Evolutionary conservation across 2,797 vertebrate species (phyloP), one percentile per base, ranked within the genome.

Genomic region (Eulemur albifrons): DNA sequence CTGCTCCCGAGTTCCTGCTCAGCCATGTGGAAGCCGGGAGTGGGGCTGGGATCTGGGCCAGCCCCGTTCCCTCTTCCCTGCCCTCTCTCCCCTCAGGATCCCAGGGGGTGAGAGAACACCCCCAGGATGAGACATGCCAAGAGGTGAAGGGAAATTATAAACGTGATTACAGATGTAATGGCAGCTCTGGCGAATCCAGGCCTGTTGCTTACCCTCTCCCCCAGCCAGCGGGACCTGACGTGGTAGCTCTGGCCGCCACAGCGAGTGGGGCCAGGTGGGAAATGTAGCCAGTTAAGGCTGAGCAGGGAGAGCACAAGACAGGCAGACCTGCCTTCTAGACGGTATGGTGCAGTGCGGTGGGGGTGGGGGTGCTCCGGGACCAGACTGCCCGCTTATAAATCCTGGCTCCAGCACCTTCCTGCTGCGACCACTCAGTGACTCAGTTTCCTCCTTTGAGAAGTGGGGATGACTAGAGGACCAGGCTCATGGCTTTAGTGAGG

Each of bases 1-100:
- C 97, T 94, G 23, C 40, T 97, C 97, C 2, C 0, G 25, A 97
- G 98, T 97, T 98, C 98, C 98, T 80, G 97, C n/a, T 18, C 95
- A 83, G 95, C 97, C 97, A 83, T 81, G 94, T 97, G 97, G 97
- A 98, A 97, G 88, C 95, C 52, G 35, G 94, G 52, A 80, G 45
- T 88, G 97, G 93, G 82, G 48, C 86, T 97, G 96, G 98, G 97
- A 97, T 86, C 77, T 45, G n/a, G 0, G 97, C 84, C 93, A 72
- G 70, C 32, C 63, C 59, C 18, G 8, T 86, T 32, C 38, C 40
- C 72, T 75, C 54, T 48, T 65, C 69, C 57, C 52, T 30, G 70
- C 30, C 50, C 84, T 10, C 1, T 45, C 52, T 54, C 82, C 89
- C 88, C 52, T 1, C 2, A 0, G 0, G 7, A 18, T 45, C 18